Evolutionary conservation across 1,140 invertebrate species (phyloP), one percentile per base, ranked within the genome.

Genomic region (Hypsibius dujardini): DNA sequence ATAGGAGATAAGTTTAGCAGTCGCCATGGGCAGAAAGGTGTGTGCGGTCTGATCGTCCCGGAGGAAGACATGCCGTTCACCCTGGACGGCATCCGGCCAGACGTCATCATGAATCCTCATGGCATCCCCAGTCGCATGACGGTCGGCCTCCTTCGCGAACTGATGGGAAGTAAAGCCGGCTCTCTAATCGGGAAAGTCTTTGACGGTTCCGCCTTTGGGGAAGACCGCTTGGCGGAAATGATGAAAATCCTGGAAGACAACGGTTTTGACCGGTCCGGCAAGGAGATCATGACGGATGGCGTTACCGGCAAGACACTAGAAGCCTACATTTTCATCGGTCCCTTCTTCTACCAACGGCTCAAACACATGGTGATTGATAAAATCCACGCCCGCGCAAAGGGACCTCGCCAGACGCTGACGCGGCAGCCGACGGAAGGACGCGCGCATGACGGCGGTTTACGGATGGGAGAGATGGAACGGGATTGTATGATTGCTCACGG

Each of bases 321-420:
- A 28, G 3, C 71, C 47, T 72, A 47, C 40, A 59, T 62, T 74
- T 59, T 15, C 14, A 73, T 76, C 60, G 77, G 76, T 56, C 77
- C 75, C 40, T 84, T 93, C 15, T 95, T 93, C 79, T 95, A 95
- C 80, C 91, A 95, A 79, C 97, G 97, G 78, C 80, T 99, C 72
- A 99, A 99, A 80, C 96, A 99, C 78, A 99, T 99, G 96, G 96
- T 99, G 0, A 85, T 96, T 78, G 96, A 99, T 80, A 99, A 99
- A 82, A 98, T 99, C 86, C 96, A 99, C 79, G 95, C 93, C 1
- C 84, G 95, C 70, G 90, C 93, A 0, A 84, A 90, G 72, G 96
- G 96, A 1, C 95, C 95, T 1, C 83, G 90, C 71, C 92, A 92
- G 46, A 89, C 94, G 2, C 81, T 98, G 1, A 98, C 95, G 0